Evolutionary conservation across 2,113 vertebrate genomes (phyloP).

Genomic region (Scatophagus argus): DNA sequence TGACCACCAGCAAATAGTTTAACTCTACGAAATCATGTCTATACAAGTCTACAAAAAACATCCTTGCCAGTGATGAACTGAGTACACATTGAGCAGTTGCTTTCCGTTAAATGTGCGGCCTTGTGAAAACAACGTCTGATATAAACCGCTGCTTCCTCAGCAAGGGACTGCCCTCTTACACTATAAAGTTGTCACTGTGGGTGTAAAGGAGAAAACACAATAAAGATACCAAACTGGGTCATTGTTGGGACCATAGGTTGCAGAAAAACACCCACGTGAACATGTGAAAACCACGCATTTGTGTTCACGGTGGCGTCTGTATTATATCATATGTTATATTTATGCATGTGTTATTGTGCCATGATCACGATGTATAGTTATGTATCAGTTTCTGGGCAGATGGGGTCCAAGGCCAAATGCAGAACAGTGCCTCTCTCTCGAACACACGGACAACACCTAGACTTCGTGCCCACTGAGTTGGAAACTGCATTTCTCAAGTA

Average conservation of each 20-base stretch:
- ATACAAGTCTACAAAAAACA: background rate
- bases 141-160: background rate
- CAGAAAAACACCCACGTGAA: background rate
- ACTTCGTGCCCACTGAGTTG: slow-evolving; percentile 57
- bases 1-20: background rate
- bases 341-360: background rate
- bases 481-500: slow-evolving; percentile 77
- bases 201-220: background rate
- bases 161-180: background rate
- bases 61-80: slow-evolving; percentile 7
- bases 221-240: background rate
- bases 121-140: slow-evolving; percentile 9
- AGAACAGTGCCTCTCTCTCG: slow-evolving; percentile 3
- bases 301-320: background rate
- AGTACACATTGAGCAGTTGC: slow-evolving; percentile 17
- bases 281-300: background rate
- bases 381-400: slow-evolving; percentile 15
- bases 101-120: slow-evolving; percentile 10
- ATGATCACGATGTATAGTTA: background rate
- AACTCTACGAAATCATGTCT: background rate
- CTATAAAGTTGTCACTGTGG: slow-evolving; percentile 3
- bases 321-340: slow-evolving; percentile 20
- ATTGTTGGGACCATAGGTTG: background rate
- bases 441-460: slow-evolving; percentile 36
- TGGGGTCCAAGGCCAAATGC: slow-evolving; percentile 42